Conservation (phyloP, 2,888 invertebrate species). For the Torymus auratus region DNA sequence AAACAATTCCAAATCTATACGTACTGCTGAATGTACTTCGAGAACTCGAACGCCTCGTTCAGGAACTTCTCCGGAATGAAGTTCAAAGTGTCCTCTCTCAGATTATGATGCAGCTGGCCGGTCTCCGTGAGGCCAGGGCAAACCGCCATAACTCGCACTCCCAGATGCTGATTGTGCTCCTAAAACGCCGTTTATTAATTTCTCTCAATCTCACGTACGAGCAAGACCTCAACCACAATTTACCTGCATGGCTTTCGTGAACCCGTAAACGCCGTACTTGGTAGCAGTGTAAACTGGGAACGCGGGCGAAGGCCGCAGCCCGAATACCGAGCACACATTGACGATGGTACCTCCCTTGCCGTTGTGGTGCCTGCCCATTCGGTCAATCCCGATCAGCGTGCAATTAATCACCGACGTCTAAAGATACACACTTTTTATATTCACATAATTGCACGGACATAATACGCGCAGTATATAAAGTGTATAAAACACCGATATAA, state of each 20-base stretch:
- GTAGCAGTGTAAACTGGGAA: constrained; percentile 74
- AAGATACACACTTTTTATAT: neutral
- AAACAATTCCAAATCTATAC: neutral
- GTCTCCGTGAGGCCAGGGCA: constrained; percentile 74
- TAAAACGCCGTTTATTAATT: constrained; percentile 54
- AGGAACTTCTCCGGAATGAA: constrained; percentile 49
- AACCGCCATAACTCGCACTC: constrained; percentile 70
- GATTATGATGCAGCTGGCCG: constrained; percentile 62
- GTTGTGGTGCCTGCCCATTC: constrained; percentile 76
- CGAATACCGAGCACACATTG: constrained; percentile 81
- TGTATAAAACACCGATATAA: too few relatives aligned
- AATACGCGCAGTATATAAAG: too few relatives aligned
- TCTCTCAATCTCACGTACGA: too few relatives aligned
- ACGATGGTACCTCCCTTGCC: constrained; percentile 81
- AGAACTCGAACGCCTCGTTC: constrained; percentile 45
- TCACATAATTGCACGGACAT: too few relatives aligned
- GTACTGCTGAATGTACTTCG: constrained; percentile 55
- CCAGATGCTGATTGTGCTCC: constrained; percentile 71
- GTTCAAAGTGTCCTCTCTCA: constrained; percentile 47
- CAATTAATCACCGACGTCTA: constrained; percentile 75
- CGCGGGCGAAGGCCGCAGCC: constrained; percentile 77
- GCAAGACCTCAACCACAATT: constrained; percentile 25
- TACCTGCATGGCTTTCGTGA: constrained; percentile 69
- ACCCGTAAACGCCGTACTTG: constrained; percentile 73
- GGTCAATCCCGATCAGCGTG: constrained; percentile 74